Percentiles rank a stretch among this genome's conserved stretches.
Conservation (phyloP, 2,888 invertebrate genomes). For the Acleris holmiana region DNA sequence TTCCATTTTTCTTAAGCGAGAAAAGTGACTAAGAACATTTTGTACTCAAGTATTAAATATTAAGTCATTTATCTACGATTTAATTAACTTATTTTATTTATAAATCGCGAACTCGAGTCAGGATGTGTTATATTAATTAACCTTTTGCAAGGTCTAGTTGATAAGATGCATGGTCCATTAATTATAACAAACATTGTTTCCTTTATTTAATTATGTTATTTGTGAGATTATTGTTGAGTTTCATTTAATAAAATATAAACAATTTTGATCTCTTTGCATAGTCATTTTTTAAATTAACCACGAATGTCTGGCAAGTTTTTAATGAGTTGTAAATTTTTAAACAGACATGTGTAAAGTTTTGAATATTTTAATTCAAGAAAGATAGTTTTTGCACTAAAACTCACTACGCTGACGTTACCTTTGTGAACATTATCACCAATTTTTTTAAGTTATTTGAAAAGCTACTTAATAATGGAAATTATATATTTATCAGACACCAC, state of each 20-base stretch:
- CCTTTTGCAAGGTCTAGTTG: constrained; percentile 47
- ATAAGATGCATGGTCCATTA: constrained; percentile 59
- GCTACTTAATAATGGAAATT: too few species aligned
- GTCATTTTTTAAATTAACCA: not conserved
- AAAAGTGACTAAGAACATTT: constrained; percentile 63
- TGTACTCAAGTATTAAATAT: constrained; percentile 49
- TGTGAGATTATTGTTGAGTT: constrained; percentile 80
- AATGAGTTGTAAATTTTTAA: too few species aligned
- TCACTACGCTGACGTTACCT: too few species aligned
- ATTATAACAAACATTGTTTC: constrained; percentile 59
- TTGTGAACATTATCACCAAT: too few species aligned
- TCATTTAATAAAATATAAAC: constrained; percentile 75
- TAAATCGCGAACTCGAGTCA: constrained; percentile 30
- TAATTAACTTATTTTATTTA: constrained; percentile 29
- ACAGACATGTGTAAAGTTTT: too few species aligned
- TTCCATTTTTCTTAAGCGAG: constrained; percentile 61
- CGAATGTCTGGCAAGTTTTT: too few species aligned
- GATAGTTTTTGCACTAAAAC: too few species aligned
- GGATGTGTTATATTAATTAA: constrained; percentile 35
- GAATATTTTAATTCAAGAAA: too few species aligned
- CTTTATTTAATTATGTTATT: constrained; percentile 60
- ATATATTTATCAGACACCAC: too few species aligned
- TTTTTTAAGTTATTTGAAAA: too few species aligned
- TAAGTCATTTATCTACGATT: constrained; percentile 8
- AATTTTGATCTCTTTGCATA: constrained; percentile 46